Percentiles rank a stretch among this genome's conserved stretches.
phyloP scores from a whole-genome alignment of 1,140 invertebrate species.

The Copidosoma floridanum region DNA sequence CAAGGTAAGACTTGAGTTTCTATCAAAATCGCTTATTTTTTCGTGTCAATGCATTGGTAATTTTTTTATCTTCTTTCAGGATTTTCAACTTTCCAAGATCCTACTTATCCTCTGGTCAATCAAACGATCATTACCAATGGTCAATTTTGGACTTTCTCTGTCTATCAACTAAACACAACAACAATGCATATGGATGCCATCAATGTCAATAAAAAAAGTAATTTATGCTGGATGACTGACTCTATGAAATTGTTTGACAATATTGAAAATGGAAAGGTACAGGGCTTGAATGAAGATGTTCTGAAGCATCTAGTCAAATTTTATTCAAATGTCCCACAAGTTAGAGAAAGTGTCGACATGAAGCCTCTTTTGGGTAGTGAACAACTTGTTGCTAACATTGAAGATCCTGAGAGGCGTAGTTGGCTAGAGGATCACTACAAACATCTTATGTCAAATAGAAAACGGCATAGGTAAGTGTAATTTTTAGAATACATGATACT shows the following conservation, averaged over 20 bases:
- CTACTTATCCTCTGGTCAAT: constrained; percentile 83
- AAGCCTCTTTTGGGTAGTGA: constrained; percentile 69
- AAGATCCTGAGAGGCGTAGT: constrained; percentile 63
- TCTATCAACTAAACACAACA: constrained; percentile 87
- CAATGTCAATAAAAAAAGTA: constrained; percentile 67
- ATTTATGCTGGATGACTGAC: constrained; percentile 78
- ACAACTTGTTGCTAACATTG: constrained; percentile 66
- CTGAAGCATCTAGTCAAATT: constrained; percentile 72
- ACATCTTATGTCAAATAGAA: constrained; percentile 65
- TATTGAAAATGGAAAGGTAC: constrained; percentile 69
- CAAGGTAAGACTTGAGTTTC: too few species aligned
- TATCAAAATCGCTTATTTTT: too few species aligned
- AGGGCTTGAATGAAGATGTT: constrained; percentile 79
- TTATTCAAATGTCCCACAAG: constrained; percentile 69
- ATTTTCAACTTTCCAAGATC: constrained; percentile 81
- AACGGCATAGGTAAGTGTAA: constrained; percentile 53
- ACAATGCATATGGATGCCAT: constrained; percentile 62
- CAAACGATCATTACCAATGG: constrained; percentile 87
- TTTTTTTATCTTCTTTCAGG: constrained; percentile 58
- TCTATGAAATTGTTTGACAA: constrained; percentile 73
- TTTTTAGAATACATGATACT: neutral
- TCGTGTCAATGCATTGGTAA: constrained; percentile 7
- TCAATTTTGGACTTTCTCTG: constrained; percentile 75
- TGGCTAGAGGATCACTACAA: constrained; percentile 72
- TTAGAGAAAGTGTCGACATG: constrained; percentile 64